Evolutionary conservation across 2,797 vertebrate species (phyloP).

Genomic region (Neostethus bicornis): DNA sequence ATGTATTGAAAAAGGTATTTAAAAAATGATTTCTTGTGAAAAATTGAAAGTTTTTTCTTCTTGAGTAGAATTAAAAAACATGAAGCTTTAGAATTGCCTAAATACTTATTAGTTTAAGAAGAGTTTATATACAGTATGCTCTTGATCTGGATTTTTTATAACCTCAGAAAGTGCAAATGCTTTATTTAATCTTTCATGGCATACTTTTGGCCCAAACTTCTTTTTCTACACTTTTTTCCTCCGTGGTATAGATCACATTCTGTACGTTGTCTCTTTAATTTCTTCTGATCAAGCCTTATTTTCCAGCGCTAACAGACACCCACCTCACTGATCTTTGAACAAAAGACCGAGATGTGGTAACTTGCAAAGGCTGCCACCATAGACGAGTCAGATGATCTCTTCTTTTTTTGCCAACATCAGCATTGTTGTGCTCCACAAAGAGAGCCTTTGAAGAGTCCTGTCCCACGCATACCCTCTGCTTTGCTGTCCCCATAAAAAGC

Average conservation of each 20-base stretch:
- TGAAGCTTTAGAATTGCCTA: slow-evolving; percentile 10
- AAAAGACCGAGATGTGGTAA: slow-evolving; percentile 44
- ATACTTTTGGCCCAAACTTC: neutral
- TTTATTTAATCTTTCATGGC: neutral
- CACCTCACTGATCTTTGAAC: slow-evolving; percentile 11
- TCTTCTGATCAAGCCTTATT: neutral
- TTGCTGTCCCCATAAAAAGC: slow-evolving; percentile 48
- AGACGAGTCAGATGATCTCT: slow-evolving; percentile 43
- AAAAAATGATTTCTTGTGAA: neutral
- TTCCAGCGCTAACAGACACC: neutral
- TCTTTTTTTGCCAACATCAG: slow-evolving; percentile 49
- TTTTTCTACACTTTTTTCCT: neutral
- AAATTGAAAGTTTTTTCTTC: slow-evolving; percentile 13
- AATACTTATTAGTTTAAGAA: neutral
- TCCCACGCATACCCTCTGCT: slow-evolving; percentile 30
- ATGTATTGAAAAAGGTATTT: neutral
- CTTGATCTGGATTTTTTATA: too few species aligned
- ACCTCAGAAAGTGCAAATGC: neutral
- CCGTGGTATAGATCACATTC: slow-evolving; percentile 4
- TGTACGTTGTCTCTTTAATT: slow-evolving; percentile 16
- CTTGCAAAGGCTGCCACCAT: slow-evolving; percentile 58
- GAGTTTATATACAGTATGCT: too few species aligned
- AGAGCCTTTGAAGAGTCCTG: slow-evolving; percentile 63
- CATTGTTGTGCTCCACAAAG: slow-evolving; percentile 66
- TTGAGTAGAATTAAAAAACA: slow-evolving; percentile 6